Percentiles rank a stretch among this genome's conserved stretches.
Evolutionary conservation across 1,140 invertebrate genomes (phyloP).

Genomic region (Apocrypta bakeri): DNA sequence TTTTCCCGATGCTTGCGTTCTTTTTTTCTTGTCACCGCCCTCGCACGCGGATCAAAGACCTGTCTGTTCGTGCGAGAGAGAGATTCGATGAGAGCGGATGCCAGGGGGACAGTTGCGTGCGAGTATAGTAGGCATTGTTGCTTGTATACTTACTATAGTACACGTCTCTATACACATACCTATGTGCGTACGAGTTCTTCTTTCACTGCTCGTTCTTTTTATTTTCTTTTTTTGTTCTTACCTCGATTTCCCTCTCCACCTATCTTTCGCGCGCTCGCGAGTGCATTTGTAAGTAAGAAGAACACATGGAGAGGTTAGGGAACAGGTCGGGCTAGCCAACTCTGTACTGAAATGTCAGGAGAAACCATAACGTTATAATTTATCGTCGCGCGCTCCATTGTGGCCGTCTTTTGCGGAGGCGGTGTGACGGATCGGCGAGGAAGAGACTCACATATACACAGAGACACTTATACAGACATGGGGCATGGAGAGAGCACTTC

Average conservation of each 20-base stretch:
- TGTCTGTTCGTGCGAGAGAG: constrained; percentile 32
- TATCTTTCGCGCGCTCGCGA: neutral
- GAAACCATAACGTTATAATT: constrained; percentile 74
- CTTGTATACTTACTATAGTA: constrained; percentile 31
- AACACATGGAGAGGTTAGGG: constrained; percentile 67
- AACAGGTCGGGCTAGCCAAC: constrained; percentile 70
- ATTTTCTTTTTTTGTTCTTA: neutral
- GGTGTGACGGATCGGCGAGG: constrained; percentile 69
- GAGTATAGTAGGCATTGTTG: constrained; percentile 63
- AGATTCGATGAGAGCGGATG: constrained; percentile 74
- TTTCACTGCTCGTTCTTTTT: neutral
- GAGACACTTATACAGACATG: neutral
- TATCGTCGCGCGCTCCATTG: constrained; percentile 69
- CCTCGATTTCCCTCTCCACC: constrained; percentile 4
- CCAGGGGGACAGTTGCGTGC: constrained; percentile 72
- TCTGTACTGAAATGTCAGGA: constrained; percentile 67
- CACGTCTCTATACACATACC: neutral
- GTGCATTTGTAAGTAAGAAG: constrained; percentile 58
- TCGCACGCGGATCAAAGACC: constrained; percentile 13
- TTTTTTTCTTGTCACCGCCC: constrained; percentile 47
- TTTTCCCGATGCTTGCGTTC: constrained; percentile 23
- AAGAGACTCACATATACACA: constrained; percentile 56
- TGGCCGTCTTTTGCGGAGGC: constrained; percentile 67
- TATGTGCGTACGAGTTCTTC: neutral
- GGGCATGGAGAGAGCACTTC: neutral